Conservation (phyloP, 30 jellyfish, hydroid and myxozoan genomes). For the Aurelia sp. region DNA sequence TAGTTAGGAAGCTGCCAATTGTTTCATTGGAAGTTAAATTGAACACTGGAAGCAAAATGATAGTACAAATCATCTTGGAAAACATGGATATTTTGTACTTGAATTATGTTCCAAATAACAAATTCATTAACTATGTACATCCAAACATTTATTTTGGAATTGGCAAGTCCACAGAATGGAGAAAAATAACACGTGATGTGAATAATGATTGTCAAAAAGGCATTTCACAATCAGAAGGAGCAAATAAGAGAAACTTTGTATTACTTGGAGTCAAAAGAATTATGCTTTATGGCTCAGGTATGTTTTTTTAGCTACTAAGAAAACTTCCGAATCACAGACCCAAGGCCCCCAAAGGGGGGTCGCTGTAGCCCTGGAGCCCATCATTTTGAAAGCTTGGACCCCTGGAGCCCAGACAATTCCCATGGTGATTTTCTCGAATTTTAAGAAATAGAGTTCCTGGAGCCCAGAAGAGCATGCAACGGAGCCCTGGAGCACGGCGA, state of each 20-base stretch:
- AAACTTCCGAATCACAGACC: not conserved
- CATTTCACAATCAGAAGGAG: constrained; percentile 18
- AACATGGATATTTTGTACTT: constrained; percentile 6
- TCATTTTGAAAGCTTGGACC: no score
- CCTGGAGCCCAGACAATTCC: no score
- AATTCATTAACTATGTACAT: not conserved
- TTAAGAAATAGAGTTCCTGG: no score
- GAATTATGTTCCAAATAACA: constrained; percentile 6
- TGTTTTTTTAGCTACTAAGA: not conserved
- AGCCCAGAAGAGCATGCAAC: no score
- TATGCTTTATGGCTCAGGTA: constrained; percentile 33
- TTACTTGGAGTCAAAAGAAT: constrained; percentile 6
- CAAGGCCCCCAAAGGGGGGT: no score
- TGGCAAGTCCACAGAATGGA: constrained; percentile 40
- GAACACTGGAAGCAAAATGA: constrained; percentile 12
- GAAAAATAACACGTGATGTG: constrained; percentile 70
- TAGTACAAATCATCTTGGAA: constrained; percentile 28
- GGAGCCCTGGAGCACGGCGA: no score
- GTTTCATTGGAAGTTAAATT: constrained; percentile 38
- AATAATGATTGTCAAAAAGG: constrained; percentile 80
- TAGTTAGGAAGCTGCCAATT: not conserved
- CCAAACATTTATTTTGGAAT: constrained; percentile 43
- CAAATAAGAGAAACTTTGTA: not conserved
- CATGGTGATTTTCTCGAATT: no score
- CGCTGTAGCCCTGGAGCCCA: no score